Evolutionary conservation across 1,140 invertebrate species (phyloP).

Genomic region (Leptopilina clavipes): DNA sequence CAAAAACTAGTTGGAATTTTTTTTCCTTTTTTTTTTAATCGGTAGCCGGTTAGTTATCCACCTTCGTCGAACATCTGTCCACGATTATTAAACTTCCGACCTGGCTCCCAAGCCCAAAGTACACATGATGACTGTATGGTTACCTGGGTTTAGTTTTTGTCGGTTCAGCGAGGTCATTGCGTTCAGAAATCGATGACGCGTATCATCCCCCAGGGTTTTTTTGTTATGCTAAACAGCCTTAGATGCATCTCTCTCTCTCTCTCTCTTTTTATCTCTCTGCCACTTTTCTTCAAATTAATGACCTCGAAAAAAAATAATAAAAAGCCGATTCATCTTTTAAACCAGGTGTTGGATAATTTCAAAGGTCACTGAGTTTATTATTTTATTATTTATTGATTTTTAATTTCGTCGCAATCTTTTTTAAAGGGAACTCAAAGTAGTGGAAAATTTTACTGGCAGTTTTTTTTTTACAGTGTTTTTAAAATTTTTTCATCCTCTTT

Average conservation of each 20-base stretch:
- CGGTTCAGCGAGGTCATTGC: conserved; percentile 55
- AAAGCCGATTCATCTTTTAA: not conserved
- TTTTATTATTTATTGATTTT: conserved; percentile 15
- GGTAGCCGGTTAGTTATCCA: conserved; percentile 35
- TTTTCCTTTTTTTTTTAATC: no score
- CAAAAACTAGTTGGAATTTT: no score
- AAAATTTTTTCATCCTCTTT: no score
- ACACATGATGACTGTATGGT: conserved; percentile 12
- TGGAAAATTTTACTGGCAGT: no score
- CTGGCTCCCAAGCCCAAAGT: conserved; percentile 45
- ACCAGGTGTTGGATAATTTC: conserved; percentile 23
- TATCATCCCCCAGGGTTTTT: conserved; percentile 50
- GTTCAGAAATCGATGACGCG: conserved; percentile 61
- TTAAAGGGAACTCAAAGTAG: no score
- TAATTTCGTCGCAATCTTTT: not conserved
- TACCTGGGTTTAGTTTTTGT: conserved; percentile 48
- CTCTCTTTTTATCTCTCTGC: not conserved
- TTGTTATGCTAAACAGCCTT: conserved; percentile 64
- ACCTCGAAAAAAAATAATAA: not conserved
- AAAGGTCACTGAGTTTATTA: conserved; percentile 8
- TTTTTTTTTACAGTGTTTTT: no score
- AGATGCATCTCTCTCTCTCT: conserved; percentile 46
- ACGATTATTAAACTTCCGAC: conserved; percentile 58
- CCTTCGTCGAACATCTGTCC: conserved; percentile 57
- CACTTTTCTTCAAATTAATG: conserved; percentile 39